Conservation (phyloP, 2,888 invertebrate genomes). For the Agrochola litura region DNA sequence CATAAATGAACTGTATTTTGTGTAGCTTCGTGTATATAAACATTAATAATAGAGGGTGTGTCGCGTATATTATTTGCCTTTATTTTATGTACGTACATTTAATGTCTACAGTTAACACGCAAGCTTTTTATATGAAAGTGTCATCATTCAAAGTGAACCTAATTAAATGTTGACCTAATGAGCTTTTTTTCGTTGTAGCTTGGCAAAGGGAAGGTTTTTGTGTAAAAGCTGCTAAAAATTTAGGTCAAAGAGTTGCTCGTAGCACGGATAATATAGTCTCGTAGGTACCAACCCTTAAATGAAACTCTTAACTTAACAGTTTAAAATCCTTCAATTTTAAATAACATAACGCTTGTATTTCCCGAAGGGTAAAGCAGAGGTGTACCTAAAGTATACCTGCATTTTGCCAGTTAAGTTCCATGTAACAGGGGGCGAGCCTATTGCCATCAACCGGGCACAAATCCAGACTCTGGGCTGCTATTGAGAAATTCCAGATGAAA, state of each 20-base stretch:
- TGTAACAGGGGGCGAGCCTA: no score
- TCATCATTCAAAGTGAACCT: conserved; percentile 19
- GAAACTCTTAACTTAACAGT: background rate
- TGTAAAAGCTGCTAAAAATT: conserved; percentile 1
- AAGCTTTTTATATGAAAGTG: conserved; percentile 36
- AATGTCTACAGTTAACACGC: conserved; percentile 45
- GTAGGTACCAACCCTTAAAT: background rate
- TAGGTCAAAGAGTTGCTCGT: background rate
- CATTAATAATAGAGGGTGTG: conserved; percentile 33
- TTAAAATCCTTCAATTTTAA: background rate
- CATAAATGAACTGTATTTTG: conserved; percentile 6
- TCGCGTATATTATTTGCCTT: conserved; percentile 7
- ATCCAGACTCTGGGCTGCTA: no score
- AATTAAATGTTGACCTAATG: conserved; percentile 57
- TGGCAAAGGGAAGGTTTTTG: conserved; percentile 13
- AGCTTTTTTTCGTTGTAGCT: conserved; percentile 10
- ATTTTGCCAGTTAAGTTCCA: no score
- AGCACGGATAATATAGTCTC: no score
- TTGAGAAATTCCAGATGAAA: no score
- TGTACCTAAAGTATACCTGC: no score
- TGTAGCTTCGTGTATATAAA: background rate
- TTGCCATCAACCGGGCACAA: no score
- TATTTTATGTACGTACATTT: conserved; percentile 32
- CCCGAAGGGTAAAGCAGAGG: no score
- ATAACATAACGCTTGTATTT: no score